phyloP scores from a whole-genome alignment of 2,888 invertebrate genomes.

The Standfussiana lucernea region DNA sequence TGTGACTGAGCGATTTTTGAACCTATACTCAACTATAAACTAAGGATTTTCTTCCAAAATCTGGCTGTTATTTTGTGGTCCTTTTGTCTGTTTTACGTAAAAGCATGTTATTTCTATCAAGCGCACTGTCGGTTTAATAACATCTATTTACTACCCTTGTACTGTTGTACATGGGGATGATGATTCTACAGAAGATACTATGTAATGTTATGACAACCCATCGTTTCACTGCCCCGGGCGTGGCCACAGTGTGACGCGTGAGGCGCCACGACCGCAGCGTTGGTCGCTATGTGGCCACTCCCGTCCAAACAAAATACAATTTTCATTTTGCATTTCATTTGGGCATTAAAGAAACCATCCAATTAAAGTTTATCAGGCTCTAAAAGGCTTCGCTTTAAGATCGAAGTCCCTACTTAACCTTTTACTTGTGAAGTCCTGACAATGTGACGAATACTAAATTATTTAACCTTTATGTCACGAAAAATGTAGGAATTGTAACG shows the following conservation, averaged over 20 bases:
- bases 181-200: not conserved
- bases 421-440: constrained; percentile 8
- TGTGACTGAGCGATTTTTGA: constrained; percentile 88
- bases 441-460: constrained; percentile 10
- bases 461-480: not conserved
- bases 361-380: constrained; percentile 1
- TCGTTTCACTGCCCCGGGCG: not conserved
- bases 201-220: constrained; percentile 16
- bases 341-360: constrained; percentile 25
- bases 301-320: constrained; percentile 34
- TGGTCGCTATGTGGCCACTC: not conserved
- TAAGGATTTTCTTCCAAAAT: constrained; percentile 80
- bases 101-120: constrained; percentile 61
- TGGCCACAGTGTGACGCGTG: constrained; percentile 5
- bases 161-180: constrained; percentile 14
- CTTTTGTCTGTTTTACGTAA: constrained; percentile 71
- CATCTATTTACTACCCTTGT: constrained; percentile 11
- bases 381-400: not conserved
- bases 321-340: constrained; percentile 19
- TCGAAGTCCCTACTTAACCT: constrained; percentile 10
- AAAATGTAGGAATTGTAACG: constrained; percentile 3
- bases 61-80: constrained; percentile 85
- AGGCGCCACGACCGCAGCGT: not conserved
- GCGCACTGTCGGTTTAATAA: constrained; percentile 68
- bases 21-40: constrained; percentile 83